Evolutionary conservation across 1,140 invertebrate species (phyloP), one percentile per base, ranked within the genome.

Genomic region (Drosophila yakuba): DNA sequence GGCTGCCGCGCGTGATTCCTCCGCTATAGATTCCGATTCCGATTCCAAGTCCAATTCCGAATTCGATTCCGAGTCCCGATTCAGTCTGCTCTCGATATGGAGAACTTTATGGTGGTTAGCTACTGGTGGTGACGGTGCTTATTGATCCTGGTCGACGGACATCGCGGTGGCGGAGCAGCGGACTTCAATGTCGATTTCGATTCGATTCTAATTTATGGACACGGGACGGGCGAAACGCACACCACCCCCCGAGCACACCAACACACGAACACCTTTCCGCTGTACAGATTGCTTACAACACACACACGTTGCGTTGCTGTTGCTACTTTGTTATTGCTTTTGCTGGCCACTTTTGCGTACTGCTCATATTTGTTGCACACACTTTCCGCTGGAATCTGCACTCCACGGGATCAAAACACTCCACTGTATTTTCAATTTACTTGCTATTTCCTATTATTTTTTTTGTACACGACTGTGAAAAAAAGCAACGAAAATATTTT

Each of bases 301-400:
- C 64, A 83, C 61, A 83, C 61, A 72, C 72, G 74, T 66, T 80
- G 57, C 43, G 44, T n/a, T 68, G 38, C 39, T 44, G 59, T 43
- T 57, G 38, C 35, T 64, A 38, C 41, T 76, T 52, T 59, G 64
- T 69, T 85, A 76, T 81, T 85, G 68, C 62, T 85, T 56, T 74
- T 85, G 80, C 63, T 82, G 72, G 73, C 72, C 51, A 89, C 78
- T 79, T 82, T 88, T 88, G 79, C 68, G 82, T 83, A 76, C 83
- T 79, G 76, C 75, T 78, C 77, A 76, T 83, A 76, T 78, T 86
- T 74, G 61, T 15, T 8, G 6, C n/a, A 15, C 41, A 43, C 75
- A 88, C 48, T 88, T 78, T 61, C 59, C 41, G 52, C 60, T 55
- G 69, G 59, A 51, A 39, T 57, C 60, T 58, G 62, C 52, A 75